Conservation (phyloP, 2,113 vertebrate species). For the Corvus hawaiiensis region DNA sequence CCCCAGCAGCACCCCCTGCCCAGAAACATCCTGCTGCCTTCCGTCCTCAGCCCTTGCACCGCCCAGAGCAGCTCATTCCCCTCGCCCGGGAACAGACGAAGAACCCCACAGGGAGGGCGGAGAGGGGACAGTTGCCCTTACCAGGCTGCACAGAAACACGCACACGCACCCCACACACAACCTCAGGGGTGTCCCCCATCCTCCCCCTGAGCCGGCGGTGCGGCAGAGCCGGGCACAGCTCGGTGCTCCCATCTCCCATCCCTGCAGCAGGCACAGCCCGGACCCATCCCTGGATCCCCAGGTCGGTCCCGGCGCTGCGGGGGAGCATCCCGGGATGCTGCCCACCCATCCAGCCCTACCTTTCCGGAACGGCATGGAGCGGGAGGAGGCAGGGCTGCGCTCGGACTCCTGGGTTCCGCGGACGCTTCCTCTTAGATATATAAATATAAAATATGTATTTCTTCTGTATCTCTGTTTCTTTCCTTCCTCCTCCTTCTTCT, state of each 20-base stretch:
- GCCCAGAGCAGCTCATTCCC: not conserved
- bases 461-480: not conserved
- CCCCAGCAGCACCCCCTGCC: not conserved
- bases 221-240: not conserved
- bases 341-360: not conserved
- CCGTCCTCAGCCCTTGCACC: not conserved
- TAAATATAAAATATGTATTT: not conserved
- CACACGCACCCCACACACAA: fast-evolving
- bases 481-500: not conserved
- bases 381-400: not conserved
- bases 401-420: not conserved
- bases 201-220: not conserved
- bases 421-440: not conserved
- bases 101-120: not conserved
- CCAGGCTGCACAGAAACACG: not conserved
- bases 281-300: not conserved
- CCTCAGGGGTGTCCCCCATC: not conserved
- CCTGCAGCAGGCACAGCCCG: too few relatives aligned
- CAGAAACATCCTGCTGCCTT: not conserved
- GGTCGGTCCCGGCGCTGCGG: fast-evolving
- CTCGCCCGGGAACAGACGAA: fast-evolving
- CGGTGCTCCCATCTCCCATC: not conserved
- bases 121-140: not conserved
- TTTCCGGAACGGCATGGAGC: slow-evolving; percentile 56
- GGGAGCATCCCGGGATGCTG: not conserved